Conservation (phyloP, 2,888 invertebrate genomes). For the Apomyelois bistriatella region DNA sequence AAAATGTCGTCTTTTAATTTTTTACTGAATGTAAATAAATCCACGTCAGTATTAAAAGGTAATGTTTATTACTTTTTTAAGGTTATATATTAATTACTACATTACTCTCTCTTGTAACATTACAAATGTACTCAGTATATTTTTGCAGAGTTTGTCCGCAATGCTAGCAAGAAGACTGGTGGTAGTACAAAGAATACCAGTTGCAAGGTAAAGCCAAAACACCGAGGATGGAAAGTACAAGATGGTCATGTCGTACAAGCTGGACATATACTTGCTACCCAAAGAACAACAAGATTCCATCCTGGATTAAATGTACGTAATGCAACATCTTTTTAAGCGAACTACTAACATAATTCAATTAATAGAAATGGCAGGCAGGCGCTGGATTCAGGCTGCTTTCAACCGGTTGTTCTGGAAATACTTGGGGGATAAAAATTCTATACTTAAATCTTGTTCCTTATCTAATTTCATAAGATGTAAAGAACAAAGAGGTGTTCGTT, state of each 20-base stretch:
- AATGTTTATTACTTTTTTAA: background rate
- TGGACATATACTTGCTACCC: slow-evolving; percentile 85
- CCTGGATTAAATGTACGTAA: slow-evolving; percentile 87
- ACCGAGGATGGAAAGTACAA: slow-evolving; percentile 87
- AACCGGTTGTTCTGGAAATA: too few relatives aligned
- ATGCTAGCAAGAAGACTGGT: slow-evolving; percentile 87
- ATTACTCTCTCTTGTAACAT: too few relatives aligned
- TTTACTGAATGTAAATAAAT: slow-evolving; percentile 26
- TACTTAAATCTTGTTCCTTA: too few relatives aligned
- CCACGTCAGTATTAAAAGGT: slow-evolving; percentile 37
- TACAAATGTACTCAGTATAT: too few relatives aligned
- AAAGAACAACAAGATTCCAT: slow-evolving; percentile 85
- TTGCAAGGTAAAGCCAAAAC: slow-evolving; percentile 85
- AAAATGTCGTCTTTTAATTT: slow-evolving; percentile 35
- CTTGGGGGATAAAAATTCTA: too few relatives aligned
- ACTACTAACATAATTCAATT: too few relatives aligned
- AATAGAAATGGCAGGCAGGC: too few relatives aligned
- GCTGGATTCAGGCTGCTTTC: too few relatives aligned
- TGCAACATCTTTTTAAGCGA: background rate
- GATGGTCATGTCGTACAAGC: slow-evolving; percentile 83
- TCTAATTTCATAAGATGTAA: too few relatives aligned
- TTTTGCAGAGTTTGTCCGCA: slow-evolving; percentile 65
- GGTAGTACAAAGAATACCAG: slow-evolving; percentile 85
- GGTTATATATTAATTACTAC: too few relatives aligned
- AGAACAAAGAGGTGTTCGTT: too few relatives aligned